Conservation (phyloP, 2,797 vertebrate species). For the Momotus momota region DNA sequence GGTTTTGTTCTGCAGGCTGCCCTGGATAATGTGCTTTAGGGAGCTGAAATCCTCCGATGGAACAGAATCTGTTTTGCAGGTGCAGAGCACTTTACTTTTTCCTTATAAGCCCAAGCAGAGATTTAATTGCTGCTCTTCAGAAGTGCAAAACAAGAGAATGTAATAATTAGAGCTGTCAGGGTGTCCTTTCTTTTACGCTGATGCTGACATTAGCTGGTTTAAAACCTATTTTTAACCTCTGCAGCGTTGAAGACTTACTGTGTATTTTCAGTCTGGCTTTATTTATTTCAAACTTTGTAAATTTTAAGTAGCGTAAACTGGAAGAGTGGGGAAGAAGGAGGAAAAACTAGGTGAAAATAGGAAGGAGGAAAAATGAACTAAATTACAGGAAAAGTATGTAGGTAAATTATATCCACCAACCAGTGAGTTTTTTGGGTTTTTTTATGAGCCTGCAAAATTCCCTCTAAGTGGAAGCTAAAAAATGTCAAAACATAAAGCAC, state of each 20-base stretch:
- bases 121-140: conserved; percentile 76
- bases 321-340: not conserved
- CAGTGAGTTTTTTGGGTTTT: not conserved
- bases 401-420: not conserved
- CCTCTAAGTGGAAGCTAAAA: not conserved
- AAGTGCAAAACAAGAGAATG: conserved; percentile 76
- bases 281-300: conserved; percentile 57
- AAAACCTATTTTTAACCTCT: conserved; percentile 77
- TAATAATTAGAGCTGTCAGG: conserved; percentile 80
- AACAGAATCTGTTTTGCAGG: conserved; percentile 51
- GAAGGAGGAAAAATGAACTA: not conserved
- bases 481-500: not conserved
- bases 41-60: conserved; percentile 16
- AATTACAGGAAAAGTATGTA: not conserved
- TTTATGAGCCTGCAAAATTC: not conserved
- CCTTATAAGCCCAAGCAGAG: conserved; percentile 68
- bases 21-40: conserved; percentile 25
- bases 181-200: conserved; percentile 70
- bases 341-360: not conserved
- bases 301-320: conserved; percentile 29
- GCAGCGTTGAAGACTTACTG: conserved; percentile 12
- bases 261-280: conserved; percentile 56
- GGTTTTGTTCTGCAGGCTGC: conserved; percentile 17
- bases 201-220: conserved; percentile 73
- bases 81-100: conserved; percentile 65